Evolutionary conservation across 1,140 invertebrate species (phyloP), one percentile per base, ranked within the genome.

Genomic region (Aphaenogaster floridana): DNA sequence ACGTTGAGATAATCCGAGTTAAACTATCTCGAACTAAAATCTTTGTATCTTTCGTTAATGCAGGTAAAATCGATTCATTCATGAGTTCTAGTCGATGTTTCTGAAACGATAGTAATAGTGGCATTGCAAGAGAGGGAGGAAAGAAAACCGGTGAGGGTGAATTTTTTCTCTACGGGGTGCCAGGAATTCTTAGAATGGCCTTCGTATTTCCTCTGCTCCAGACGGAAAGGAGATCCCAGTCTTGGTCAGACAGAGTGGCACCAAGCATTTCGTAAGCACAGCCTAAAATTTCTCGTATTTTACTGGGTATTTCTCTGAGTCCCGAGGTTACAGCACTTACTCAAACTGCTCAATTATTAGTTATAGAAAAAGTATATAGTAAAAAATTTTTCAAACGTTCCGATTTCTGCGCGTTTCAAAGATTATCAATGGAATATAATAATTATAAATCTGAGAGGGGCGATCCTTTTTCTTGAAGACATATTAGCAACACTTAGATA

Each of bases 141-240:
- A 77, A 59, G 79, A 76, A 45, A 59, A 79, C 69, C 13, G 28
- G 15, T 64, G 91, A 79, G 91, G 92, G 87, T 90, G 88, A 89
- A 87, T 88, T 88, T 45, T 63, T n/a, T 86, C 91, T 45, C 91
- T 61, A 83, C 88, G 83, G 89, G 92, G 88, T 90, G 92, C 86
- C 92, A 92, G 68, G 92, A 93, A 93, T 93, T 93, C 90, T 92
- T 89, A 64, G 91, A 88, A 91, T 72, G 72, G 72, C 76, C 88
- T 88, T 92, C 90, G 86, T 85, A 86, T 80, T 86, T 85, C 63
- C 74, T 90, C 69, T 71, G 66, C 77, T 80, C 34, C 54, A 42
- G 79, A 71, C 21, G 74, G 86, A 28, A 28, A 28, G 28, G 87
- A 74, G 89, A 91, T 88, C 76, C 87, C 88, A 61, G 81, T 86